Evolutionary conservation across 2,797 vertebrate genomes (phyloP), one percentile per base, ranked within the genome.

Genomic region (Thamnophis elegans): DNA sequence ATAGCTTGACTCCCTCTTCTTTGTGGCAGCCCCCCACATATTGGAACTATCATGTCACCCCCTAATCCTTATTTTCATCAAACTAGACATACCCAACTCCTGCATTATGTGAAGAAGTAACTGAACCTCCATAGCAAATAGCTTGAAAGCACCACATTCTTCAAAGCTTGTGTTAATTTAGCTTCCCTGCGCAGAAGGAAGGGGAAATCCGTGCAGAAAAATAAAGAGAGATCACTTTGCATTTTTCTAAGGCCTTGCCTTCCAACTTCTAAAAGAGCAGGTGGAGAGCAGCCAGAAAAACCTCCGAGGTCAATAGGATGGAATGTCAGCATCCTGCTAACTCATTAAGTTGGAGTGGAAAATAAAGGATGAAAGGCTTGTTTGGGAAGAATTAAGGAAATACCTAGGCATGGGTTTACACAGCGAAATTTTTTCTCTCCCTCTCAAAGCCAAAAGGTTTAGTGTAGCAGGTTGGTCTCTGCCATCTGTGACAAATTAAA

Each of bases 401-500:
- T 98, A 98, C 98, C 96, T 97, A 97, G 93, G 97, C 98, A 97
- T 96, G 97, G 97, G 93, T 97, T 60, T 96, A 97, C 96, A 97
- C 96, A 96, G 97, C 97, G 97, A 98, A 97, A 98, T 98, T 97
- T 97, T 98, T 97, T 97, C 97, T 97, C 97, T 28, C 26, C 12
- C 11, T 36, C n/a, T 98, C 96, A 97, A 87, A 97, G 96, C 98
- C 97, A 86, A 97, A 95, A 98, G 98, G 98, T 97, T 96, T 73
- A 96, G 93, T 97, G 96, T 73, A 96, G 93, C 96, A 97, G 98
- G 98, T 99, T 99, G 98, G 98, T 96, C 96, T 97, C 97, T 96
- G 93, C 97, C 98, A 99, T 98, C 98, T 99, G 98, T 98, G 97
- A 97, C 97, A 98, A 97, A 99, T 99, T 99, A 99, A 95, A 96